Conservation (phyloP, 1,140 invertebrate genomes). For the Piezodorus guildinii region DNA sequence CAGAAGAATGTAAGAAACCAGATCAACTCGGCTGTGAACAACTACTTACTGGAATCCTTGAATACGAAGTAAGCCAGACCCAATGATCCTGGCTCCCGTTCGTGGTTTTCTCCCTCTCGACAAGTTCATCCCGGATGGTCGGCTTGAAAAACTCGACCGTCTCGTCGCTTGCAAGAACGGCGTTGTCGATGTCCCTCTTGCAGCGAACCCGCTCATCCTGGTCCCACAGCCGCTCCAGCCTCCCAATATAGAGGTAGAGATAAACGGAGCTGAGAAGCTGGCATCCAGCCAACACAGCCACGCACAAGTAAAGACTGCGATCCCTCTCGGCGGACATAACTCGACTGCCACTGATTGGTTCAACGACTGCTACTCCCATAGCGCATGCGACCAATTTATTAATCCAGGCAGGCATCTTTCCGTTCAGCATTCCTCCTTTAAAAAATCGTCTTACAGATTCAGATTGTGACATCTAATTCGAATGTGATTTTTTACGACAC, state of each 20-base stretch:
- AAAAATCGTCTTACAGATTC: neutral
- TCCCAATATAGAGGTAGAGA: neutral
- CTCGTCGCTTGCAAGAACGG: conserved; percentile 33
- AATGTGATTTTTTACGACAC: too few species aligned
- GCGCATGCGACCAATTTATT: conserved; percentile 1
- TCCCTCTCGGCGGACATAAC: neutral
- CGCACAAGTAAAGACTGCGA: neutral
- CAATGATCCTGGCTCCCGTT: conserved; percentile 39
- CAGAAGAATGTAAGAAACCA: neutral
- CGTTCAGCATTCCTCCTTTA: neutral
- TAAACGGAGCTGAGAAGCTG: neutral
- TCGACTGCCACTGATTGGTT: neutral
- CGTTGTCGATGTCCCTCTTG: conserved; percentile 30
- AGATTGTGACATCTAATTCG: neutral
- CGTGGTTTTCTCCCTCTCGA: conserved; percentile 34
- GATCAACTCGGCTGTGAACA: too few species aligned
- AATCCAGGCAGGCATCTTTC: neutral
- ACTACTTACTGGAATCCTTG: conserved; percentile 55
- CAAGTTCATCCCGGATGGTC: conserved; percentile 46
- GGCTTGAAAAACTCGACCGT: conserved; percentile 56
- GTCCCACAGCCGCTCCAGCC: neutral
- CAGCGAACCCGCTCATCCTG: neutral
- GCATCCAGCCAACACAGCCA: neutral
- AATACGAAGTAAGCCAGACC: conserved; percentile 68
- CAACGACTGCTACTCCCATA: neutral